Percentiles rank a stretch among this genome's conserved stretches.
Conservation (phyloP, 2,113 vertebrate species). For the Antigone vipio region DNA sequence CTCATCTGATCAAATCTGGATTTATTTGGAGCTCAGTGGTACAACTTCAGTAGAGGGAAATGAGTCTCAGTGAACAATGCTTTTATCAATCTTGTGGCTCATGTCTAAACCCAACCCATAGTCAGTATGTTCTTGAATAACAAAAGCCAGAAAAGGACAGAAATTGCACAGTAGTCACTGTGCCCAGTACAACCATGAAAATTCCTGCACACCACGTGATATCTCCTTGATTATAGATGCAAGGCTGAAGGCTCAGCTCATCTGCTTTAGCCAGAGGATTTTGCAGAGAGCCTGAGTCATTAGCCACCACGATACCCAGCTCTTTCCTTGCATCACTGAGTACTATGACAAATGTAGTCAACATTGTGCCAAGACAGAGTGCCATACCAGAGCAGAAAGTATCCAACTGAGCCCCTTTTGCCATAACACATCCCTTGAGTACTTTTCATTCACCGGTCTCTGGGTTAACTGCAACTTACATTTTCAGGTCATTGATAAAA, state of each 20-base stretch:
- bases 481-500: background rate
- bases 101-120: background rate
- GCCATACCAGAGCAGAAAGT: background rate
- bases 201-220: accelerated
- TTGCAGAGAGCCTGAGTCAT: background rate
- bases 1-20: background rate
- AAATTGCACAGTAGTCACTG: background rate
- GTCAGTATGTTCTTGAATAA: background rate
- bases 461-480: background rate
- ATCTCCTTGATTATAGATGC: background rate
- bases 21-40: background rate
- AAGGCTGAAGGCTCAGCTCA: background rate
- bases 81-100: background rate
- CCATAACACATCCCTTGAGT: background rate
- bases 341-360: background rate
- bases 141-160: background rate
- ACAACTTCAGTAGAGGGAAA: background rate
- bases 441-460: background rate
- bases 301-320: background rate
- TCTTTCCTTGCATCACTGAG: background rate
- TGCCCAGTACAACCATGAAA: background rate
- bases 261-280: background rate
- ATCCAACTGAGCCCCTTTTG: background rate
- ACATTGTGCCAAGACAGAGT: background rate
- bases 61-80: background rate